Evolutionary conservation across 2,888 invertebrate species (phyloP).

Genomic region (Agrochola lota): DNA sequence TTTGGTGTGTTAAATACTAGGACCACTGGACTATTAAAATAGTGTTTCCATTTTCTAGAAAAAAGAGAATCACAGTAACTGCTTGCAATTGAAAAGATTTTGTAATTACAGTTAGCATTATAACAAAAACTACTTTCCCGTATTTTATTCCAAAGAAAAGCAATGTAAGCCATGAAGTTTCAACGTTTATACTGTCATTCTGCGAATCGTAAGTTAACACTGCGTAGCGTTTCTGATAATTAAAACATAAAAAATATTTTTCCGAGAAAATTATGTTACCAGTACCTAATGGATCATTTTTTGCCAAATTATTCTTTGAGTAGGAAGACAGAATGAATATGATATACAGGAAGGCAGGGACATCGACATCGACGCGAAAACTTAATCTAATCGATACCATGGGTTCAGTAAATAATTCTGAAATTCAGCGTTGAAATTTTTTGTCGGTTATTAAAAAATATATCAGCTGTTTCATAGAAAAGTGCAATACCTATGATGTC

Average conservation of each 20-base stretch:
- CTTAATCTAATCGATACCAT: too few relatives aligned
- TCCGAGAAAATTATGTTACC: not conserved
- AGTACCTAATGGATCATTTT: not conserved
- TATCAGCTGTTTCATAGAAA: too few relatives aligned
- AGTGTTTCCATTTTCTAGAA: not conserved
- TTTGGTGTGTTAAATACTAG: too few relatives aligned
- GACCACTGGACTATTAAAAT: not conserved
- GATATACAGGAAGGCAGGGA: too few relatives aligned
- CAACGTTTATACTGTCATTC: not conserved
- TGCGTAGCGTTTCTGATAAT: not conserved
- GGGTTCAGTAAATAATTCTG: too few relatives aligned
- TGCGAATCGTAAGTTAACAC: not conserved
- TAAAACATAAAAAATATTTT: not conserved
- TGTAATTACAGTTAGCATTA: not conserved
- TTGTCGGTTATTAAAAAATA: too few relatives aligned
- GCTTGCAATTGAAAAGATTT: not conserved
- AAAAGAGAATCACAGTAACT: not conserved
- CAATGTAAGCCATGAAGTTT: not conserved
- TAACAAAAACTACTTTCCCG: not conserved
- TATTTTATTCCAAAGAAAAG: conserved; percentile 1
- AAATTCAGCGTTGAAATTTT: too few relatives aligned
- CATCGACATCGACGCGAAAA: too few relatives aligned
- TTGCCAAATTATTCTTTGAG: not conserved
- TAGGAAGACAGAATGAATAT: not conserved
- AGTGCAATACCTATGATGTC: too few relatives aligned